Percentiles rank a stretch among this genome's conserved stretches.
Conservation (phyloP, 2,888 invertebrate species). For the Thalpophila matura region DNA sequence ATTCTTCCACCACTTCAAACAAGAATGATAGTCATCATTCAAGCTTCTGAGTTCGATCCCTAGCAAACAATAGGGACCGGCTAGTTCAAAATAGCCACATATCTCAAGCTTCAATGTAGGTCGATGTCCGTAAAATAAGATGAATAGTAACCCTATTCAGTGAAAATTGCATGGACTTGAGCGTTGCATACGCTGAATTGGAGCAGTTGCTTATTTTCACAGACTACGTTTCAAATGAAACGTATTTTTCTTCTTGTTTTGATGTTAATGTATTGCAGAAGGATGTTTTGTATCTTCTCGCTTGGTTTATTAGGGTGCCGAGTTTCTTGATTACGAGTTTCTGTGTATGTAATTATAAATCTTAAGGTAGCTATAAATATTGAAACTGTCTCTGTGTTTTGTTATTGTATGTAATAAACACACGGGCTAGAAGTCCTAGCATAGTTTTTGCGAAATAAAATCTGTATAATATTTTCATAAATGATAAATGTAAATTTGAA, state of each 20-base stretch:
- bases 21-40: slow-evolving; percentile 64
- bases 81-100: slow-evolving; percentile 63
- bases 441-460: too few species aligned
- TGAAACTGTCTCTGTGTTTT: neutral
- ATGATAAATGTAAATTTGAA: too few species aligned
- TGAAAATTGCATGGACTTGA: slow-evolving; percentile 63
- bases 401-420: too few species aligned
- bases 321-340: slow-evolving; percentile 17
- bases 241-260: slow-evolving; percentile 41
- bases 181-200: slow-evolving; percentile 64
- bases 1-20: slow-evolving; percentile 18
- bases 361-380: too few species aligned
- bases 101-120: slow-evolving; percentile 67
- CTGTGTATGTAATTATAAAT: neutral
- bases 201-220: slow-evolving; percentile 56
- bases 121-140: slow-evolving; percentile 70
- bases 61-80: slow-evolving; percentile 53
- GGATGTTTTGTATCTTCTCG: slow-evolving; percentile 12
- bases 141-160: slow-evolving; percentile 67
- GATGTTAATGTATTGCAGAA: slow-evolving; percentile 12
- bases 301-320: slow-evolving; percentile 19
- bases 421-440: too few species aligned
- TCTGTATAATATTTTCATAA: too few species aligned
- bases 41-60: slow-evolving; percentile 51
- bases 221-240: slow-evolving; percentile 45